Base-by-base conservation (phyloP, 2,888 invertebrate genomes). In the Chromoteleia sp. region DNA sequence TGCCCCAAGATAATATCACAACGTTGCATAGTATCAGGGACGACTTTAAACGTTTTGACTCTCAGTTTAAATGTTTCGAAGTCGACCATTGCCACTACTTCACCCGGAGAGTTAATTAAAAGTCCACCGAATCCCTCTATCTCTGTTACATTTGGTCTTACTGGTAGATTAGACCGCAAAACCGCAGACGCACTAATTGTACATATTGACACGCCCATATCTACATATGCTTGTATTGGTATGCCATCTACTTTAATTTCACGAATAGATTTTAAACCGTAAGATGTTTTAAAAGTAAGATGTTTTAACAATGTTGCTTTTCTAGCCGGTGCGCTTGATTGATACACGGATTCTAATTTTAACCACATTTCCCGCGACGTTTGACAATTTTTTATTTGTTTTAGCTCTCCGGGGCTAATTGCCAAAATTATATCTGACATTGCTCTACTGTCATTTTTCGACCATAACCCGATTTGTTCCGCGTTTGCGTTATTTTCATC, bases 261-360 rank as follows among this genome's bases (percentile, higher is more conserved):
- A 10, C 71, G 71, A 12, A 50, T n/a, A 21, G 61, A 73, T 52
- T 73, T 73, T n/a, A n/a, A n/a, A n/a, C n/a, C n/a, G n/a, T n/a
- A n/a, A n/a, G n/a, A n/a, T n/a, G n/a, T n/a, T n/a, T n/a, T n/a
- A n/a, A n/a, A n/a, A n/a, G 36, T 50, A 0, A 52, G 39, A 4
- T 39, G n/a, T 14, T 52, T 67, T 4, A 67, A 6, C 4, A 54
- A 14, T n/a, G 54, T 33, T 0, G 54, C 54, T 33, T 17, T 54
- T 30, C 54, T 15, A 4, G 54, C 33, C 14, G 33, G 54, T 3
- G 33, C 33, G 0, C 2, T 14, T 3, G 33, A 33, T n/a, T 54
- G 33, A 48, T 58, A 58, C n/a, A 65, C 48, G 1, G 29, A 15
- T 21, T 39, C 29, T 1, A 71, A 29, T 6, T 25, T 41, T 1